Evolutionary conservation across 2,888 invertebrate genomes (phyloP), one percentile per base, ranked within the genome.

Genomic region (Lomographa bimaculata): DNA sequence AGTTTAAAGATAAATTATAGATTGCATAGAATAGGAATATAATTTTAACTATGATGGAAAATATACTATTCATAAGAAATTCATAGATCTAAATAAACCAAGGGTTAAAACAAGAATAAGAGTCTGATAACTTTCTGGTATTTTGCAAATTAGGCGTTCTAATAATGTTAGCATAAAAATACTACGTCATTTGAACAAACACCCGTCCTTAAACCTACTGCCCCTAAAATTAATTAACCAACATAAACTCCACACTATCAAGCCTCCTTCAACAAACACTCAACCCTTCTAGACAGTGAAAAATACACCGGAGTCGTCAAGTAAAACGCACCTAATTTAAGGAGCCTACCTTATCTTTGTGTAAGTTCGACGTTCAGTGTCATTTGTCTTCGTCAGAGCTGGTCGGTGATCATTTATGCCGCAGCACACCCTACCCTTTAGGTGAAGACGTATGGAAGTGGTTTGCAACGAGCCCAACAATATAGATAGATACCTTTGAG

Each of bases 301-400:
- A 81, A 82, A 81, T 81, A 78, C 73, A 70, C 73, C 65, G 69
- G 53, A 66, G 69, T 71, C 60, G 62, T 60, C 63, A 66, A 79
- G 79, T 79, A 80, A 79, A 84, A 79, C 82, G 81, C 79, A 70
- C 79, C 87, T 84, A 89, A 87, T 89, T 89, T 85, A 70, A 78
- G 77, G 73, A 79, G 89, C 84, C 87, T 85, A 86, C 86, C 79
- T 87, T 89, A 89, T 89, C 89, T 85, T 66, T 73, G 76, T 80
- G 78, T 80, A 79, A 87, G 84, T 90, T 89, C 87, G 87, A 85
- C 86, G 81, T 81, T 72, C 73, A 62, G 60, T 66, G 78, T 84
- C 89, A 86, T 90, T 90, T 89, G 86, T 90, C 89, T 90, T 90
- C 90, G 89, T 90, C 90, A 89, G 76, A 71, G 79, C 76, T 77